phyloP scores from a whole-genome alignment of 1,140 invertebrate species.

The Agraylea sexmaculata region DNA sequence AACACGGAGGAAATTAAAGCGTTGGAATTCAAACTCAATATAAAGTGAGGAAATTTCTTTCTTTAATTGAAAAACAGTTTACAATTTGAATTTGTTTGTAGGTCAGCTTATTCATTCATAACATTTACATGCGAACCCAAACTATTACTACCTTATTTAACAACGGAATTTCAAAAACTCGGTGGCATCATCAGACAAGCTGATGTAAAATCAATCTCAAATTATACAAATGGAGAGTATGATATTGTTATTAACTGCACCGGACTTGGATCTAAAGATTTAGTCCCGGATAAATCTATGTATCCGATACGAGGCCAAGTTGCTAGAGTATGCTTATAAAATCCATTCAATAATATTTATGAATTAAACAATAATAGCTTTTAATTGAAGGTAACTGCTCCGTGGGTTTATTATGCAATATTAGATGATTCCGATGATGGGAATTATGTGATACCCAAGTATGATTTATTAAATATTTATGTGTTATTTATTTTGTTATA shows the following conservation, averaged over 20 bases:
- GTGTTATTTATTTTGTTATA: conserved; percentile 5
- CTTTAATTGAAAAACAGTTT: conserved; percentile 1
- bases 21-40: too few relatives aligned
- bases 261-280: conserved; percentile 46
- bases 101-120: conserved; percentile 45
- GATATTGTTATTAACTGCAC: conserved; percentile 64
- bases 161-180: conserved; percentile 41
- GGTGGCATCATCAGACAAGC: conserved; percentile 42
- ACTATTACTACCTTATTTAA: conserved; percentile 47
- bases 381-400: conserved; percentile 44
- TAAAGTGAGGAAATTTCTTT: conserved; percentile 8
- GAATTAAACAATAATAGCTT: not conserved
- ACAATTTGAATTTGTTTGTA: conserved; percentile 28
- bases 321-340: conserved; percentile 35
- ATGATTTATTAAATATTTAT: conserved; percentile 22
- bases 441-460: conserved; percentile 69
- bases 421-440: conserved; percentile 44
- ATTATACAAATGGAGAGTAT: conserved; percentile 38
- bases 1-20: conserved; percentile 33
- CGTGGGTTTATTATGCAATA: conserved; percentile 46
- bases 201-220: conserved; percentile 41
- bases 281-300: conserved; percentile 46
- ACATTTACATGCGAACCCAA: conserved; percentile 49
- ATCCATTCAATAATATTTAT: conserved; percentile 7
- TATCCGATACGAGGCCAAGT: conserved; percentile 60